Evolutionary conservation across 2,113 vertebrate species (phyloP).

Genomic region (Cyanoramphus novaezelandiae): DNA sequence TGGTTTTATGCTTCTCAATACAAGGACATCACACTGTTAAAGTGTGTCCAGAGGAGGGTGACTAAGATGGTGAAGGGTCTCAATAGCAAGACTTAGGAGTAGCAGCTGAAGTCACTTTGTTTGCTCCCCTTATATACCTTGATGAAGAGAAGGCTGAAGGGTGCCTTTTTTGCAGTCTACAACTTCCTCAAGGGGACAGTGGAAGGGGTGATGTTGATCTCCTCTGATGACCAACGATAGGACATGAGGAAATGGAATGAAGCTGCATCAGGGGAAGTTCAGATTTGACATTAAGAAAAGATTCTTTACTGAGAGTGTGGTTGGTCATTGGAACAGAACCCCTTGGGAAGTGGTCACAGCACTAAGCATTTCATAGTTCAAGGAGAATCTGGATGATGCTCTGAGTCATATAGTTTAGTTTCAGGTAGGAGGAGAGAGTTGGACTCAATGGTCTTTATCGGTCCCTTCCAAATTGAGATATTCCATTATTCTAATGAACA

Average conservation of each 20-base stretch:
- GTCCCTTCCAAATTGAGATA: not conserved
- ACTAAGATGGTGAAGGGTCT: not conserved
- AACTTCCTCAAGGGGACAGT: too few species aligned
- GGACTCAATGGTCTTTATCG: not conserved
- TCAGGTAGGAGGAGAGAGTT: not conserved
- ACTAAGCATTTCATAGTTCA: not conserved
- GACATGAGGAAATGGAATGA: not conserved
- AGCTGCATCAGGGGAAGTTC: not conserved
- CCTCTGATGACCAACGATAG: not conserved
- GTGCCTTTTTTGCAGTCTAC: not conserved
- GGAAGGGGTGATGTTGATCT: not conserved
- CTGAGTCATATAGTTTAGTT: not conserved
- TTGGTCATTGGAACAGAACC: not conserved
- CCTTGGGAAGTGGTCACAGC: not conserved
- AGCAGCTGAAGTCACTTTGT: not conserved
- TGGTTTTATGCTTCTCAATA: not conserved
- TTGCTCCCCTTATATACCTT: not conserved
- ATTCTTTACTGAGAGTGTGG: not conserved
- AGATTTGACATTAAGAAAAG: not conserved
- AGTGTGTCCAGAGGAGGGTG: not conserved
- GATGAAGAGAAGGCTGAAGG: not conserved
- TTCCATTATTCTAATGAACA: not conserved
- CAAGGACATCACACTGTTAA: not conserved
- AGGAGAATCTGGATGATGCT: not conserved
- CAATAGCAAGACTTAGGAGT: rapidly evolving